Percentiles rank a stretch among this genome's conserved stretches.
Evolutionary conservation across 2,113 vertebrate species (phyloP).

Genomic region (Pycnonotus jocosus): DNA sequence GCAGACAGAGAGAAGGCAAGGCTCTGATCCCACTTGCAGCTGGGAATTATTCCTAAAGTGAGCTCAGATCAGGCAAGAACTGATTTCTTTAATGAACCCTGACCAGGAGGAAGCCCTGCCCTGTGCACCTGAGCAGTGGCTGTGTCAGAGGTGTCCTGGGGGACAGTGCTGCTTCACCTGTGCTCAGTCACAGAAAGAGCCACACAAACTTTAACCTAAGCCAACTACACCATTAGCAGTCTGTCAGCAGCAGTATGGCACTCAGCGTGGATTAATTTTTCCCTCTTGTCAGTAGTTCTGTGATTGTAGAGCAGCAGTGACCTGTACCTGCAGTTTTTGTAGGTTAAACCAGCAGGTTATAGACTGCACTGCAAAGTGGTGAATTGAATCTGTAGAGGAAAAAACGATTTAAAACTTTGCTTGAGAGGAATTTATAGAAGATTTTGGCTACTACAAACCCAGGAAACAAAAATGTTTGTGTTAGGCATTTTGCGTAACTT

Average conservation of each 20-base stretch:
- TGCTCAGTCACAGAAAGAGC: neutral
- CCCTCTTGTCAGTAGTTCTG: neutral
- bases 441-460: neutral
- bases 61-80: neutral
- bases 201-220: neutral
- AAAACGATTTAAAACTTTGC: neutral
- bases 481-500: neutral
- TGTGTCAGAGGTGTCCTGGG: accelerated
- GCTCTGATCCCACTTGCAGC: neutral
- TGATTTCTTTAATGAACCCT: neutral
- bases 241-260: neutral
- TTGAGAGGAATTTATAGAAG: neutral
- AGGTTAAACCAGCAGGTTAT: neutral
- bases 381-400: neutral
- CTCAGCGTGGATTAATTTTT: neutral
- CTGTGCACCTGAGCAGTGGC: neutral
- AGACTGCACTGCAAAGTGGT: neutral
- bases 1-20: neutral
- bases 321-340: neutral
- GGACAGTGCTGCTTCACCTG: neutral
- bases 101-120: neutral
- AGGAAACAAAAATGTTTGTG: neutral
- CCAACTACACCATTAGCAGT: neutral
- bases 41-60: neutral
- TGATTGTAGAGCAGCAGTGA: neutral